Evolutionary conservation across 1,140 invertebrate species (phyloP), one percentile per base, ranked within the genome.

Genomic region (Aplysia californica): DNA sequence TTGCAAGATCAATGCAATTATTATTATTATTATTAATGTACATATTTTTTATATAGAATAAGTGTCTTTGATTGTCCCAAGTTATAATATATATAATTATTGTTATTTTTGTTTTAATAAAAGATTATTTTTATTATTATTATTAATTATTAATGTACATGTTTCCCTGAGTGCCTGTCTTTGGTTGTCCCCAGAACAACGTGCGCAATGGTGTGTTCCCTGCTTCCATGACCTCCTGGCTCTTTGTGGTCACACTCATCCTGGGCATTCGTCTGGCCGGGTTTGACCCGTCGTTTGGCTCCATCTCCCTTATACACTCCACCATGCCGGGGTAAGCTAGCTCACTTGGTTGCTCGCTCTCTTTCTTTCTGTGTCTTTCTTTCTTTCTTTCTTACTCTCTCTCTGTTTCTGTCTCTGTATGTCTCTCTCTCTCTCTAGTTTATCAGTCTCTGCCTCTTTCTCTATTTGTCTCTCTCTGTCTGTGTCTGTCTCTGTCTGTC

Each of bases 181-280:
- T n/a, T n/a, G n/a, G n/a, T n/a, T n/a, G n/a, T n/a, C n/a, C n/a
- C 31, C 76, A 99, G 97, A 99, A 98, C 90, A 97, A 96, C 87
- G 91, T 99, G 44, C 94, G 95, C 84, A 98, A 96, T 92, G 97
- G 97, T 36, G 94, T 98, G 18, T 99, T 97, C 88, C 98, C 98
- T 29, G 97, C 95, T 0, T 96, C 98, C 69, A 92, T 97, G 66
- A 93, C 94, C 82, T 97, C 96, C 55, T 91, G 98, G 64, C 94
- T 95, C 91, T 90, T 96, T 29, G 93, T 95, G 20, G 92, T 96
- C 86, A 92, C 92, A 6, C 83, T 97, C n/a, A 92, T 97, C 1
- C 92, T 94, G 38, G 94, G 93, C 2, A 91, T 96, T 68, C 94
- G 96, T 87, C 95, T 96, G 84, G 92, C 93, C 36, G 94, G 94